These are phyloP conservation scores for Ceraclea dissimilis DNA, from an alignment of 2,888 invertebrate genomes.

Conservation along the genomic window DNA sequence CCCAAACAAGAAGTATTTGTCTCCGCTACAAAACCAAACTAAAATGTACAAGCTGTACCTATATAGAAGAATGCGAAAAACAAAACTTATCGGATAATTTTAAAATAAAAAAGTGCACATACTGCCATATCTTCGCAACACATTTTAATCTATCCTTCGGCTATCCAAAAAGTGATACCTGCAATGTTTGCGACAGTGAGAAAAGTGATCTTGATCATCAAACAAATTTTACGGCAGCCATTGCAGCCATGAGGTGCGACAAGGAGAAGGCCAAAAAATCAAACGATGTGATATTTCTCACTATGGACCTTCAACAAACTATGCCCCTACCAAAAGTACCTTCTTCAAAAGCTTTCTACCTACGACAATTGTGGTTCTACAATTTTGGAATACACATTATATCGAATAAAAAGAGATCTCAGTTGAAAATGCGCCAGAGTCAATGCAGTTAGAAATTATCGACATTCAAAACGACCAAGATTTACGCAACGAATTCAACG, in stretches of 20 bases:
- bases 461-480: too few species aligned
- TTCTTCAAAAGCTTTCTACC: background rate
- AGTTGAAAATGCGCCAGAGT: conserved; percentile 39
- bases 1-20: background rate
- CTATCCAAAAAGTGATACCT: background rate
- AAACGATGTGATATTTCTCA: background rate
- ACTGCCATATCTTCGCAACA: background rate
- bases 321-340: background rate
- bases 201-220: background rate
- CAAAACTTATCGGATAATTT: background rate
- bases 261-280: background rate
- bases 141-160: background rate
- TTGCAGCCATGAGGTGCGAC: background rate
- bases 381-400: background rate
- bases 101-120: background rate
- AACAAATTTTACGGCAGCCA: background rate
- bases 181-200: background rate
- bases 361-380: background rate
- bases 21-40: background rate
- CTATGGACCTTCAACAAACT: background rate
- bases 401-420: background rate
- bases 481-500: too few species aligned
- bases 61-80: background rate
- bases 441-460: too few species aligned
- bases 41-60: background rate